These are phyloP conservation scores for Nerophis ophidion DNA, from an alignment of 2,113 vertebrate genomes.

Conservation along the genomic window DNA sequence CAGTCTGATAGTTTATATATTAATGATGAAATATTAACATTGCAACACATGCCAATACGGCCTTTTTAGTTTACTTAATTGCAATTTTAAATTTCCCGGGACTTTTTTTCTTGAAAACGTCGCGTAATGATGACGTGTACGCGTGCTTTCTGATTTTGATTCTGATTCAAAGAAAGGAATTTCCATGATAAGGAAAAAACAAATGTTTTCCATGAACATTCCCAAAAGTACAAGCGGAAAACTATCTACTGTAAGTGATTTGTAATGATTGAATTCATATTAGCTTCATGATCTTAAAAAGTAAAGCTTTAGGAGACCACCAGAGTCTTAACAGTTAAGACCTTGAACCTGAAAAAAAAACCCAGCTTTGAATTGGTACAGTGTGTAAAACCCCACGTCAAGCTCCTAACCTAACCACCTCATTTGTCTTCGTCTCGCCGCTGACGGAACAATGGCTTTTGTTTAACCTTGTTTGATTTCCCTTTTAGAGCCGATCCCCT, in stretches of 20 bases:
- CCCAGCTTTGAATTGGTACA: constrained; percentile 49
- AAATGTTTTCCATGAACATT: too few relatives aligned
- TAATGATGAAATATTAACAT: too few relatives aligned
- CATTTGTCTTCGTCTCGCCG: constrained; percentile 66
- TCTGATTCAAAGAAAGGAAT: too few relatives aligned
- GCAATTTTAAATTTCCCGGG: too few relatives aligned
- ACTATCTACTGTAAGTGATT: background rate
- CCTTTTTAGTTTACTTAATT: too few relatives aligned
- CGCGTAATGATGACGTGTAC: too few relatives aligned
- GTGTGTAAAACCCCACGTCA: constrained; percentile 56
- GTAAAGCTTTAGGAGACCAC: constrained; percentile 48
- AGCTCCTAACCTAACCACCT: constrained; percentile 52
- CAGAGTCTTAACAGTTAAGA: constrained; percentile 59
- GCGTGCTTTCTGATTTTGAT: too few relatives aligned
- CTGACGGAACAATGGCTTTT: constrained; percentile 70
- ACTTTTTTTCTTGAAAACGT: too few relatives aligned
- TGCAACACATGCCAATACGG: too few relatives aligned
- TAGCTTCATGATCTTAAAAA: constrained; percentile 35
- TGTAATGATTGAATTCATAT: constrained; percentile 16
- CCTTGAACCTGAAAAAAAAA: constrained; percentile 50
- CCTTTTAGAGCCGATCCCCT: constrained; percentile 66
- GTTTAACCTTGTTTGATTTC: constrained; percentile 74
- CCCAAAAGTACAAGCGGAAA: too few relatives aligned
- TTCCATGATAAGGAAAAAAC: too few relatives aligned
- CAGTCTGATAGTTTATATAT: too few relatives aligned